Conservation (phyloP, 2,797 vertebrate genomes). For the Lophotriccus pileatus region DNA sequence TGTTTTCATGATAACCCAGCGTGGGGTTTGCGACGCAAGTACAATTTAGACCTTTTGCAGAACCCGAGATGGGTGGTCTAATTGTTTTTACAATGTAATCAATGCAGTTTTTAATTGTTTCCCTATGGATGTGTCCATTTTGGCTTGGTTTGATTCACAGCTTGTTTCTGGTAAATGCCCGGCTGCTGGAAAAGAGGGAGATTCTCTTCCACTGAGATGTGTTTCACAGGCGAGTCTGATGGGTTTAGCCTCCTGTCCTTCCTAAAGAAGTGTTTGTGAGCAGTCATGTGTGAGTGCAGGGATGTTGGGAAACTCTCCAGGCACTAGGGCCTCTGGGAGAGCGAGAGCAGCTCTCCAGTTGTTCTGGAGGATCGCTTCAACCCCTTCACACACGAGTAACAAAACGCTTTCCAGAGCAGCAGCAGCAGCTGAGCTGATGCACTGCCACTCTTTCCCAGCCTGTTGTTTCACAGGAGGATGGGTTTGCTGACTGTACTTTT, state of each 20-base stretch:
- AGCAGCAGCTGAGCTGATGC: background rate
- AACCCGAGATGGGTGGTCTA: constrained; percentile 46
- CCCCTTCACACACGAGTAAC: background rate
- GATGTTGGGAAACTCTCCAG: background rate
- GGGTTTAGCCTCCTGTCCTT: constrained; percentile 21
- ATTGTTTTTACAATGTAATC: constrained; percentile 70
- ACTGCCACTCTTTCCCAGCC: background rate
- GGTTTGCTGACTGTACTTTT: background rate
- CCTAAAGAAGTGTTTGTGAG: background rate
- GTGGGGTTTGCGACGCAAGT: constrained; percentile 60
- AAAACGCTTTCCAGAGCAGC: background rate
- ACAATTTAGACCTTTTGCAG: constrained; percentile 63
- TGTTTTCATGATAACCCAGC: constrained; percentile 55
- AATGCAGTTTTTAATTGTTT: constrained; percentile 69
- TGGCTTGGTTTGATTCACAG: constrained; percentile 62
- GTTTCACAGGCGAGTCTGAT: background rate
- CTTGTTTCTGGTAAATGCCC: constrained; percentile 61
- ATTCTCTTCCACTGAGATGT: background rate
- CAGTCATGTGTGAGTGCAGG: background rate
- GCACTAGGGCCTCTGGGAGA: background rate
- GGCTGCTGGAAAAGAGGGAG: constrained; percentile 48
- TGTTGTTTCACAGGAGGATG: background rate
- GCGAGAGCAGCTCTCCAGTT: background rate
- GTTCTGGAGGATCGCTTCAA: background rate
- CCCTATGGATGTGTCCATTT: constrained; percentile 59